Percentiles rank a stretch among this genome's conserved stretches.
Evolutionary conservation across 2,888 invertebrate species (phyloP).

Genomic region (Cryptocephalus moraei): DNA sequence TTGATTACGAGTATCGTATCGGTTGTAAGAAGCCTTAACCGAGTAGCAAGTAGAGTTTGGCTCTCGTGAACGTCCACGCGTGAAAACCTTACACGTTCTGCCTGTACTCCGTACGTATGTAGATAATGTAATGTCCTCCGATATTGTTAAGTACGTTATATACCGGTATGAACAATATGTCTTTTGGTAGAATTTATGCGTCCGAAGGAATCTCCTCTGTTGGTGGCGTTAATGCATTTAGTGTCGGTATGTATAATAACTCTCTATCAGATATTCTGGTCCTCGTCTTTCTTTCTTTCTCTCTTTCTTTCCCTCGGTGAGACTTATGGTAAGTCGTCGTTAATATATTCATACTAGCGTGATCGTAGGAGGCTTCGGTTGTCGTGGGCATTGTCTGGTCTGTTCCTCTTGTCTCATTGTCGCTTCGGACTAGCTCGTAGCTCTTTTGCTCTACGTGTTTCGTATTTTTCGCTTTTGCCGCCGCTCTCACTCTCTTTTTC

Average conservation of each 20-base stretch:
- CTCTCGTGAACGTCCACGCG: too few species aligned
- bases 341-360: constrained; percentile 35
- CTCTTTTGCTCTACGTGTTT: constrained; percentile 21
- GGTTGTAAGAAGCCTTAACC: too few species aligned
- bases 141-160: too few species aligned
- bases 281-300: not conserved
- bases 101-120: too few species aligned
- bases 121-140: too few species aligned
- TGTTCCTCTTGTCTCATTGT: constrained; percentile 23
- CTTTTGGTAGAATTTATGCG: not conserved
- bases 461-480: constrained; percentile 18
- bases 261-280: constrained; percentile 17
- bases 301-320: constrained; percentile 11
- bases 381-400: constrained; percentile 25
- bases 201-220: not conserved
- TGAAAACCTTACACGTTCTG: too few species aligned
- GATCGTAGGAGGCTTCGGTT: constrained; percentile 24
- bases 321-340: constrained; percentile 33
- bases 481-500: constrained; percentile 5
- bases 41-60: too few species aligned
- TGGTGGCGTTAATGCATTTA: constrained; percentile 16
- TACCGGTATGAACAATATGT: too few species aligned
- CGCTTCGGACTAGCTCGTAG: constrained; percentile 23
- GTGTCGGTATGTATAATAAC: constrained; percentile 18
- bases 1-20: too few species aligned